phyloP scores from a whole-genome alignment of 2,888 invertebrate species.

The Cheilosia grossa region DNA sequence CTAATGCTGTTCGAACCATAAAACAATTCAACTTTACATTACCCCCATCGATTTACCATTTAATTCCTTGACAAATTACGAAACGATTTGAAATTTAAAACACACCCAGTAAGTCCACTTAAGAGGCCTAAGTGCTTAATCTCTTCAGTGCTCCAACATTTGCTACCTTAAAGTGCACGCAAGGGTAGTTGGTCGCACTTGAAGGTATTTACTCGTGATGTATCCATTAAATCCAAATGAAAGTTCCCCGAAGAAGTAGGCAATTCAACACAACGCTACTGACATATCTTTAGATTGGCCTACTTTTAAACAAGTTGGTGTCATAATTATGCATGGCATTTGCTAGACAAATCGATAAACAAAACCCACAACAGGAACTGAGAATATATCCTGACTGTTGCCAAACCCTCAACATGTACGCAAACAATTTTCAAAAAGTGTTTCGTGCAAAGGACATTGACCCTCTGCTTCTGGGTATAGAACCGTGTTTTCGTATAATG shows the following conservation, averaged over 20 bases:
- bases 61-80: slow-evolving; percentile 32
- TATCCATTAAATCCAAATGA: slow-evolving; percentile 48
- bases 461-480: background rate
- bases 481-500: background rate
- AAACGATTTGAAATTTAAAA: slow-evolving; percentile 52
- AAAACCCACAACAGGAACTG: background rate
- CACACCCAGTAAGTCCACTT: slow-evolving; percentile 62
- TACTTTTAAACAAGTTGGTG: slow-evolving; percentile 22
- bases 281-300: slow-evolving; percentile 17
- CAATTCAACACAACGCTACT: slow-evolving; percentile 17
- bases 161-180: slow-evolving; percentile 60
- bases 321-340: slow-evolving; percentile 22
- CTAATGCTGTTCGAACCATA: background rate
- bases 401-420: slow-evolving; percentile 5
- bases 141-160: slow-evolving; percentile 56
- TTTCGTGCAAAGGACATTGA: background rate
- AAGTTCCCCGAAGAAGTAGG: slow-evolving; percentile 15
- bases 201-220: slow-evolving; percentile 65
- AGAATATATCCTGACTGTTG: background rate
- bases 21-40: background rate
- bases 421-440: slow-evolving; percentile 13
- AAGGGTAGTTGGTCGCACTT: slow-evolving; percentile 63
- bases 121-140: slow-evolving; percentile 58
- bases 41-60: background rate
- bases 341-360: slow-evolving; percentile 33